Percentiles rank a stretch among this genome's conserved stretches.
Evolutionary conservation across 1,140 invertebrate species (phyloP).

Genomic region (Solenopsis fugax): DNA sequence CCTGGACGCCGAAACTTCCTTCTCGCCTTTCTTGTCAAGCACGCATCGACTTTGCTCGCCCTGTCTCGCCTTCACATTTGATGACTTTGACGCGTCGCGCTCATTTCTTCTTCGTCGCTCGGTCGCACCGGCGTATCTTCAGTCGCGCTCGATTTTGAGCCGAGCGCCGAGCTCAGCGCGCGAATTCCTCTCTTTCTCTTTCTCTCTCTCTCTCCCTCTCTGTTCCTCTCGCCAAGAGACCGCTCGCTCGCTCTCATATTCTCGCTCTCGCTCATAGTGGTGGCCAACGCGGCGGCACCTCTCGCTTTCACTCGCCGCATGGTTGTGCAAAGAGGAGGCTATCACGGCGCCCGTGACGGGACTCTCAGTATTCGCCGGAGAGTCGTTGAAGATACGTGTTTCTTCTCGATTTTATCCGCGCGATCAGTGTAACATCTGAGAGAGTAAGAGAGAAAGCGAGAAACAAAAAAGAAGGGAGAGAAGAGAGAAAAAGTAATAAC

Average conservation of each 20-base stretch:
- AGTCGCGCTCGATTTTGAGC: constrained; percentile 11
- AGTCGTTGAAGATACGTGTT: constrained; percentile 68
- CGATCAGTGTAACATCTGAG: constrained; percentile 13
- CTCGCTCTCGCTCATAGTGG: constrained; percentile 56
- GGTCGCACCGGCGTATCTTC: neutral
- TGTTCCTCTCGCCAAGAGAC: neutral
- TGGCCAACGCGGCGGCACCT: constrained; percentile 68
- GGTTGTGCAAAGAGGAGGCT: constrained; percentile 75
- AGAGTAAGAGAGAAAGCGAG: constrained; percentile 1
- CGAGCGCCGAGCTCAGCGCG: constrained; percentile 5
- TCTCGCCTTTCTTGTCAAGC: constrained; percentile 54
- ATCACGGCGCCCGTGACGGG: constrained; percentile 65
- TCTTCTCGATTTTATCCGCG: constrained; percentile 56
- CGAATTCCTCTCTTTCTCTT: constrained; percentile 26
- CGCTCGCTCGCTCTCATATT: constrained; percentile 40
- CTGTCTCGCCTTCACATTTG: constrained; percentile 15
- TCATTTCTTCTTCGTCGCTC: constrained; percentile 6
- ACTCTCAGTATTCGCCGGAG: constrained; percentile 73
- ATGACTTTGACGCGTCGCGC: neutral
- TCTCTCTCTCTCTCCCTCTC: neutral
- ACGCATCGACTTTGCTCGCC: neutral
- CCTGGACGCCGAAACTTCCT: constrained; percentile 38
- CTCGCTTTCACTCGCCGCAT: constrained; percentile 75
- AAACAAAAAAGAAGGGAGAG: neutral
- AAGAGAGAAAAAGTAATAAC: neutral